Percentiles rank a stretch among this genome's conserved stretches.
Evolutionary conservation across 1,140 invertebrate genomes (phyloP).

Genomic region (Drosophila repletoides): DNA sequence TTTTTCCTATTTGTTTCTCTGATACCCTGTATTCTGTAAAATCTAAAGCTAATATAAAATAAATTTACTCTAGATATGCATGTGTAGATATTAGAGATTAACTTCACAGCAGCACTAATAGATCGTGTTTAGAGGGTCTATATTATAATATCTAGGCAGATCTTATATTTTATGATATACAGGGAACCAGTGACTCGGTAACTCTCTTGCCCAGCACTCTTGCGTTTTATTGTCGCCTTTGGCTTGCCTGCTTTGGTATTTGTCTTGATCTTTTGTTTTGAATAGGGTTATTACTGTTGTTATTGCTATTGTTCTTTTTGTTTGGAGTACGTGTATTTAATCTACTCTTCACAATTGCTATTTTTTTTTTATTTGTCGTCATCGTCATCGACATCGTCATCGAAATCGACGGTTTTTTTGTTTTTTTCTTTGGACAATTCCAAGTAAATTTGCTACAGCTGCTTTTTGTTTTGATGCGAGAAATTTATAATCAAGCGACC

Average conservation of each 20-base stretch:
- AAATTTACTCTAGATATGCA: too few species aligned
- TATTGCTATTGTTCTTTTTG: conserved; percentile 27
- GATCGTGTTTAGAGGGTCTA: too few species aligned
- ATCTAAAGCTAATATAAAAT: too few species aligned
- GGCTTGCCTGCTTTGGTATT: conserved; percentile 41
- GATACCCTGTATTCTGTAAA: too few species aligned
- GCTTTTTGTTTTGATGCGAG: conserved; percentile 75
- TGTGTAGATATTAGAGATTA: too few species aligned
- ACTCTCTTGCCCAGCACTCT: too few species aligned
- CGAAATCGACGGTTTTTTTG: conserved; percentile 18
- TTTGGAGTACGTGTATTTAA: conserved; percentile 49
- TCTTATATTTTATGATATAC: too few species aligned
- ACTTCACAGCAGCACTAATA: too few species aligned
- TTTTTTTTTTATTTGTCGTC: conserved; percentile 22
- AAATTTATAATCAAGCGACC: conserved; percentile 58
- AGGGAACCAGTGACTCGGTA: too few species aligned
- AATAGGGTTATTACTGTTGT: conserved; percentile 43
- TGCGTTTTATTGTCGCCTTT: conserved; percentile 37
- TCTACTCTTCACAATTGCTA: conserved; percentile 44
- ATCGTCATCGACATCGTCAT: conserved; percentile 24
- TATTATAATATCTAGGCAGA: too few species aligned
- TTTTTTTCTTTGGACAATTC: conserved; percentile 28
- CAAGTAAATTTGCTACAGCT: conserved; percentile 59
- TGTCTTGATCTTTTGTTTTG: conserved; percentile 77
- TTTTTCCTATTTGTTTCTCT: conserved; percentile 26